Evolutionary conservation across 2,888 invertebrate genomes (phyloP).

Genomic region (Tubulanus polymorphus): DNA sequence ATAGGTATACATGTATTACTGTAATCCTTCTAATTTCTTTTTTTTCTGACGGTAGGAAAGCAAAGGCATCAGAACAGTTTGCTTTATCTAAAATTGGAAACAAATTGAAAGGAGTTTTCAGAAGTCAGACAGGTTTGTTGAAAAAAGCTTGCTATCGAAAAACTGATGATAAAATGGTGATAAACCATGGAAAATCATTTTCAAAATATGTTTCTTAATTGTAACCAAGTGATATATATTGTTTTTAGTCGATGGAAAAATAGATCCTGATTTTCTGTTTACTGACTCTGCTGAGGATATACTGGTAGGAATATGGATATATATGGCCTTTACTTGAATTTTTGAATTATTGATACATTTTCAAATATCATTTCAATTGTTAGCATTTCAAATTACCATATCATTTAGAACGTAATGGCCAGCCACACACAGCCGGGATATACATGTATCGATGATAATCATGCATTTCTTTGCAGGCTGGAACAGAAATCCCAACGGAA

Average conservation of each 20-base stretch:
- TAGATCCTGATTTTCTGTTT: neutral
- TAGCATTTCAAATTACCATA: too few species aligned
- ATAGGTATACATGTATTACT: too few species aligned
- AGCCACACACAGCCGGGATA: too few species aligned
- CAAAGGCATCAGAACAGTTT: too few species aligned
- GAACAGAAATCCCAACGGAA: too few species aligned
- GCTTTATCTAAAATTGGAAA: conserved; percentile 58
- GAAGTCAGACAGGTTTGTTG: conserved; percentile 37
- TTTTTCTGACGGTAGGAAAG: too few species aligned
- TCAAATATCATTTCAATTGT: neutral
- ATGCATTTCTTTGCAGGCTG: too few species aligned
- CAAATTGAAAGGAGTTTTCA: conserved; percentile 63
- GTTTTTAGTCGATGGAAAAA: neutral
- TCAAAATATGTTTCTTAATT: neutral
- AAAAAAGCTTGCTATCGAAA: too few species aligned
- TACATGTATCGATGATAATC: too few species aligned
- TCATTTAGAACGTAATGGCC: too few species aligned
- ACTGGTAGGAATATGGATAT: conserved; percentile 30
- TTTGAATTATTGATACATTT: neutral
- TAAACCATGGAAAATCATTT: neutral
- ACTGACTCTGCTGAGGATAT: neutral
- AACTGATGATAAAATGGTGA: too few species aligned
- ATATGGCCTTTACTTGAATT: neutral
- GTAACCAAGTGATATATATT: neutral
- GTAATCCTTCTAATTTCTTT: too few species aligned